Percentiles rank a stretch among this genome's conserved stretches.
Evolutionary conservation across 2,797 vertebrate genomes (phyloP).

Genomic region (Ambastaia sidthimunki): DNA sequence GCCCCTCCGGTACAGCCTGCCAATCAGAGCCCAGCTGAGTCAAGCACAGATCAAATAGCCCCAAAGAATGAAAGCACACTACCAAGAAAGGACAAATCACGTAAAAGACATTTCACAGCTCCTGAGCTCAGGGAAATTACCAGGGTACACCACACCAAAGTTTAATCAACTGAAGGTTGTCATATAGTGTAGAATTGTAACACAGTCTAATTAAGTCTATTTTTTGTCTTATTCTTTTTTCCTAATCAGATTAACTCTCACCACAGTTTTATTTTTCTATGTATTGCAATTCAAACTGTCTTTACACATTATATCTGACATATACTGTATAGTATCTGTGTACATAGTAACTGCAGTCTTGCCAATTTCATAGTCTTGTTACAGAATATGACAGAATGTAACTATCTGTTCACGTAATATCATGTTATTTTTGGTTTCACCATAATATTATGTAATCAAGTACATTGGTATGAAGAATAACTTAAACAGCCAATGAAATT

Average conservation of each 20-base stretch:
- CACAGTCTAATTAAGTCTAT: not conserved
- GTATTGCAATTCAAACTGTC: not conserved
- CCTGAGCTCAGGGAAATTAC: slow-evolving; percentile 62
- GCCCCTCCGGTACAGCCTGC: slow-evolving; percentile 3
- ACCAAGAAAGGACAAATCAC: slow-evolving; percentile 33
- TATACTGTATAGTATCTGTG: not conserved
- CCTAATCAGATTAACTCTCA: slow-evolving; percentile 3
- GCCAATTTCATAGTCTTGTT: not conserved
- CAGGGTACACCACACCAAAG: not conserved
- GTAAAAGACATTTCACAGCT: slow-evolving; percentile 76
- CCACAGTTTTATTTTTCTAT: too few species aligned
- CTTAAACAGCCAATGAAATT: not conserved
- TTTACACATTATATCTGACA: not conserved
- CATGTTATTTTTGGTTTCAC: not conserved
- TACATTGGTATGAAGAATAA: not conserved
- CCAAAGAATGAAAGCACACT: not conserved
- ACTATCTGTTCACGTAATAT: not conserved
- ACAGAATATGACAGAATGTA: not conserved
- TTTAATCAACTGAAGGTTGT: slow-evolving; percentile 11
- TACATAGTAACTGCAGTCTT: not conserved
- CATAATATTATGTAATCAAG: not conserved
- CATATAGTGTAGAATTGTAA: not conserved
- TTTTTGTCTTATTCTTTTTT: slow-evolving; percentile 2
- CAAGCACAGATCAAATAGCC: not conserved
- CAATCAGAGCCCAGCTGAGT: slow-evolving; percentile 13